Percentiles rank a stretch among this genome's conserved stretches.
phyloP scores from a whole-genome alignment of 30 jellyfish, hydroid and myxozoan species.

The Pseudorhiza aurosa region DNA sequence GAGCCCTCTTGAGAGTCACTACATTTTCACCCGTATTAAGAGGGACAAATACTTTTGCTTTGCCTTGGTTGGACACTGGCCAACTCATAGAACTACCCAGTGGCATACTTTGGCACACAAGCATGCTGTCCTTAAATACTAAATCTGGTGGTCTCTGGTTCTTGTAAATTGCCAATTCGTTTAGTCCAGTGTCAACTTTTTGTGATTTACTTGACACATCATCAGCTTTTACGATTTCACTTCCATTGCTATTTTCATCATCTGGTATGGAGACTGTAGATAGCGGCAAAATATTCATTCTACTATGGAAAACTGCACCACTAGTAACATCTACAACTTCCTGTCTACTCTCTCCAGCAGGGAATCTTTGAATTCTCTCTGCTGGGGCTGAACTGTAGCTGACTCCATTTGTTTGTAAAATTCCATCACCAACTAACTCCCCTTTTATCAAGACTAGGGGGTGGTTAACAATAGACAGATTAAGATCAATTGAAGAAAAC shows the following conservation, averaged over 20 bases:
- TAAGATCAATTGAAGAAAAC: background rate
- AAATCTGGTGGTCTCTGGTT: background rate
- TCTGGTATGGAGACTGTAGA: background rate
- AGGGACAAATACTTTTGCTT: conserved; percentile 44
- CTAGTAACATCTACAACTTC: background rate
- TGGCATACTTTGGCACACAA: conserved; percentile 9
- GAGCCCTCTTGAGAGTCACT: background rate
- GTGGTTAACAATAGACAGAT: background rate
- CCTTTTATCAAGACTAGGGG: conserved; percentile 40
- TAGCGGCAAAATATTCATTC: background rate
- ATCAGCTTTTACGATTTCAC: no score
- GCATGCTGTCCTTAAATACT: background rate
- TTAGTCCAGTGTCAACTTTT: no score
- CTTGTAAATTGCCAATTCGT: background rate
- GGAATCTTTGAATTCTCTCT: no score
- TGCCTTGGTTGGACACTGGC: conserved; percentile 35
- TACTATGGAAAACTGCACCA: background rate
- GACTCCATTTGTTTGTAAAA: background rate
- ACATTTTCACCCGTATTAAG: conserved; percentile 27
- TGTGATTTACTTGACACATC: no score
- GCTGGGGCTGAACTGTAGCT: background rate
- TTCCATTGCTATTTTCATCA: background rate
- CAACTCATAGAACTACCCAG: conserved; percentile 28
- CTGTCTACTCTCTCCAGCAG: background rate
- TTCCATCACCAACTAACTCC: background rate